A percentile compares a stretch with the other conserved stretches of the same genome.
Conservation (phyloP, 2,888 invertebrate genomes). For the Thereva nobilitata region DNA sequence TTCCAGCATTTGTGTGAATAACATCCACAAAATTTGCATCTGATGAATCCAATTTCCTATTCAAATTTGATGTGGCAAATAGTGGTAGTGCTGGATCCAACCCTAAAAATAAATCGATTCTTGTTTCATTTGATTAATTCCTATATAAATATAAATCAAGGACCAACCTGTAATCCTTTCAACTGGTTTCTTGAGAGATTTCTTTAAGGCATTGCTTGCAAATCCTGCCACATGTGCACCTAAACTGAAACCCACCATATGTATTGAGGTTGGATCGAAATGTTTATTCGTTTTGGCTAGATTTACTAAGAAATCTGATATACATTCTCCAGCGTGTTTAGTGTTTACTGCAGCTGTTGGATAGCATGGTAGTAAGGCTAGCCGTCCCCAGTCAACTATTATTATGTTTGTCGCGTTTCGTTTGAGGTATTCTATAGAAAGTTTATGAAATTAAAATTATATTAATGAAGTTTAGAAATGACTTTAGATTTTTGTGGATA, state of each 20-base stretch:
- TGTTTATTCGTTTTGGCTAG: conserved; percentile 48
- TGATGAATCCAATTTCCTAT: conserved; percentile 60
- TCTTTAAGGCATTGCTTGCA: conserved; percentile 51
- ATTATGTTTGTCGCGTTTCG: conserved; percentile 56
- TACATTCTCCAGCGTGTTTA: conserved; percentile 63
- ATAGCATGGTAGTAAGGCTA: conserved; percentile 63
- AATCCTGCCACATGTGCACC: conserved; percentile 63
- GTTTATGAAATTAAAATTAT: not conserved
- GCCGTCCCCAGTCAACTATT: conserved; percentile 62
- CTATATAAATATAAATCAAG: not conserved
- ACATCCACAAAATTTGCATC: conserved; percentile 64
- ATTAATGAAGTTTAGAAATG: no score
- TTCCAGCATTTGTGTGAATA: conserved; percentile 64
- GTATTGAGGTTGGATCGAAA: conserved; percentile 55
- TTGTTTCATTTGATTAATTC: not conserved
- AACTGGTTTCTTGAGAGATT: conserved; percentile 49
- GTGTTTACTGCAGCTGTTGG: conserved; percentile 64
- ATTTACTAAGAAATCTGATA: conserved; percentile 59
- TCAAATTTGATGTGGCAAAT: conserved; percentile 60
- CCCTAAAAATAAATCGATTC: conserved; percentile 51
- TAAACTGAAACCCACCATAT: conserved; percentile 64
- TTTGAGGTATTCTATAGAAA: conserved; percentile 53
- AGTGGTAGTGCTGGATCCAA: conserved; percentile 69
- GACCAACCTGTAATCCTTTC: conserved; percentile 55
- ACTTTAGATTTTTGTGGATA: no score